phyloP scores from a whole-genome alignment of 1,140 invertebrate species.

The Bombyx mori region DNA sequence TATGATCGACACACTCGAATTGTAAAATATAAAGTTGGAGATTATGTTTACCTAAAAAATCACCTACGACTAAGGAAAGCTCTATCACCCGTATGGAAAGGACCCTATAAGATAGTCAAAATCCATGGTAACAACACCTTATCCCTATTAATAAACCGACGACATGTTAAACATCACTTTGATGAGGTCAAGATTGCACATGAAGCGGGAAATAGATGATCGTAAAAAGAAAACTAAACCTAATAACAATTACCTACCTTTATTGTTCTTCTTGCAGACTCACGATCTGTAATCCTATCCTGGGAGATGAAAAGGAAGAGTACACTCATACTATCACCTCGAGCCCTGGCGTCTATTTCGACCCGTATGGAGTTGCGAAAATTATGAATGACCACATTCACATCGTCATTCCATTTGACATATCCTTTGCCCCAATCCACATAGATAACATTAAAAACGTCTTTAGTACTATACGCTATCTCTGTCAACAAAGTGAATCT shows the following conservation, averaged over 20 bases:
- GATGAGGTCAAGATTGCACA: slow-evolving; percentile 8
- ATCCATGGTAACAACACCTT: slow-evolving; percentile 7
- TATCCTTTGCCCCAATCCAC: neutral
- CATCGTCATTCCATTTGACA: slow-evolving; percentile 1
- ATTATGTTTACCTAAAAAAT: slow-evolving; percentile 3
- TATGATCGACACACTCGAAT: slow-evolving; percentile 1
- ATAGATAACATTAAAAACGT: neutral
- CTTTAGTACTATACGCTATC: neutral
- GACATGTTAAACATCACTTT: slow-evolving; percentile 9
- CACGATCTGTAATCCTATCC: neutral
- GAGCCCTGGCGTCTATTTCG: slow-evolving; percentile 2
- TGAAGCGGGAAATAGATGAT: neutral
- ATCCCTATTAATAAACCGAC: slow-evolving; percentile 7
- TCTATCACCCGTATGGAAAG: slow-evolving; percentile 2
- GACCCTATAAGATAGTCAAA: slow-evolving; percentile 6
- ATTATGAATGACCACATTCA: slow-evolving; percentile 1
- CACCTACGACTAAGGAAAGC: slow-evolving; percentile 4
- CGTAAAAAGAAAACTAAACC: neutral
- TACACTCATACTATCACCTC: neutral
- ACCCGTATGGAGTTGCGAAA: neutral
- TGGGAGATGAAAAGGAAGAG: neutral
- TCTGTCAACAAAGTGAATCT: neutral
- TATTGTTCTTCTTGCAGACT: neutral
- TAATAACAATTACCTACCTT: neutral
- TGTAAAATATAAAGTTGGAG: slow-evolving; percentile 6